Evolutionary conservation across 2,888 invertebrate genomes (phyloP), one percentile per base, ranked within the genome.

Genomic region (Nasonia oneida): DNA sequence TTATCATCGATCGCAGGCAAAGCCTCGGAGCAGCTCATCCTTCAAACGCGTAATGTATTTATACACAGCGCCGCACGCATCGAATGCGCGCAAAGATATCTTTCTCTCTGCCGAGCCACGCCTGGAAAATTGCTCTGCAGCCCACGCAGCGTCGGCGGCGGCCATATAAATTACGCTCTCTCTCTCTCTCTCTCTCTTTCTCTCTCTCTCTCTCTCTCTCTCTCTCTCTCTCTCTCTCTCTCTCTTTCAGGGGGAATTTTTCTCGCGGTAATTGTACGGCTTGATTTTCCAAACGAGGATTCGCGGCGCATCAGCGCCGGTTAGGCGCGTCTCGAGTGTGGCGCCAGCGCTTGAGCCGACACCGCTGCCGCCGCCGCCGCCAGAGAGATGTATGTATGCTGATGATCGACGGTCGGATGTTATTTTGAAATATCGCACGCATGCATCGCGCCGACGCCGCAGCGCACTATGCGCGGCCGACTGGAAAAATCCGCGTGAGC

Each of bases 351-450:
- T 18, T 53, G 70, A 33, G 70, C 61, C 75, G 74, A 23, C 42
- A 39, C 79, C 29, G 1, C 29, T 29, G 29, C 29, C 76, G 50
- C 78, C 33, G 50, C 78, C 33, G 39, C 18, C 70, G 80, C 47
- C 42, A 6, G 14, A 37, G 23, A n/a, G 64, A 23, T 10, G 12
- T 42, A 1, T 18, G 4, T 12, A 15, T 23, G 3, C 42, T 39
- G 12, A n/a, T 8, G 61, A 23, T 42, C 42, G 23, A 23, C 23
- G 37, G 15, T 57, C 57, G 57, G n/a, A 71, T 77, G 75, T 71
- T 77, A 81, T 86, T 86, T 86, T 86, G 50, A 83, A 86, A 86
- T 83, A 80, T 71, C 80, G 83, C 76, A 71, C 80, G 75, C 83
- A 53, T 33, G 71, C 47, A 86, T 82, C 71, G n/a, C 14, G 15